These are phyloP conservation scores for Penaeus chinensis DNA, from an alignment of 1,140 invertebrate species.

Conservation along the genomic window DNA sequence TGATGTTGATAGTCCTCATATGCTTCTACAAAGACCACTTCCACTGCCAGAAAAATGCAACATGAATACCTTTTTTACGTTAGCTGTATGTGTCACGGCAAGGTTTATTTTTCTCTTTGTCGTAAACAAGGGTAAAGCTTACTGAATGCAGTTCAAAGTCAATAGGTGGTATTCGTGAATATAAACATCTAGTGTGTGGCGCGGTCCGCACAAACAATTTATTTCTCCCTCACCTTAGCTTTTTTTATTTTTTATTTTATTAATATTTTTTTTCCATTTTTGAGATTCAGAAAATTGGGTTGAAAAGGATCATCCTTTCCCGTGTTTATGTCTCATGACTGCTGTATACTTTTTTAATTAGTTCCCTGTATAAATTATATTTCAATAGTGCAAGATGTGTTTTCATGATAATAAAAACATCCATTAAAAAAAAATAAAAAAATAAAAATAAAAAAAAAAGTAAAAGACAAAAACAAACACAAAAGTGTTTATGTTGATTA, in stretches of 20 bases:
- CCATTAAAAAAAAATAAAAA: neutral
- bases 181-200: conserved; percentile 15
- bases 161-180: conserved; percentile 19
- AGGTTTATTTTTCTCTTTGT: conserved; percentile 19
- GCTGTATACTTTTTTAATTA: conserved; percentile 56
- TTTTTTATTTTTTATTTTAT: conserved; percentile 25
- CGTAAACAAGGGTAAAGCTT: conserved; percentile 9
- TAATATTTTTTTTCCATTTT: conserved; percentile 29
- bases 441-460: neutral
- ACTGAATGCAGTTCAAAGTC: conserved; percentile 33
- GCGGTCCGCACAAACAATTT: conserved; percentile 28
- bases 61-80: conserved; percentile 31
- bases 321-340: conserved; percentile 53
- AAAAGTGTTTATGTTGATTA: conserved; percentile 2
- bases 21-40: conserved; percentile 42
- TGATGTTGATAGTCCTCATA: conserved; percentile 53
- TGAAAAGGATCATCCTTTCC: conserved; percentile 36
- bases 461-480: conserved; percentile 1
- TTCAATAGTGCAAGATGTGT: conserved; percentile 52
- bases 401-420: conserved; percentile 41
- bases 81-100: conserved; percentile 41
- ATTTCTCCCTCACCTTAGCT: neutral
- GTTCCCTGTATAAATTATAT: conserved; percentile 55
- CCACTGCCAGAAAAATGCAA: conserved; percentile 43
- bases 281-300: conserved; percentile 39